Base-by-base conservation (phyloP, 1,140 invertebrate species). In the Drosophila kepulauana region DNA sequence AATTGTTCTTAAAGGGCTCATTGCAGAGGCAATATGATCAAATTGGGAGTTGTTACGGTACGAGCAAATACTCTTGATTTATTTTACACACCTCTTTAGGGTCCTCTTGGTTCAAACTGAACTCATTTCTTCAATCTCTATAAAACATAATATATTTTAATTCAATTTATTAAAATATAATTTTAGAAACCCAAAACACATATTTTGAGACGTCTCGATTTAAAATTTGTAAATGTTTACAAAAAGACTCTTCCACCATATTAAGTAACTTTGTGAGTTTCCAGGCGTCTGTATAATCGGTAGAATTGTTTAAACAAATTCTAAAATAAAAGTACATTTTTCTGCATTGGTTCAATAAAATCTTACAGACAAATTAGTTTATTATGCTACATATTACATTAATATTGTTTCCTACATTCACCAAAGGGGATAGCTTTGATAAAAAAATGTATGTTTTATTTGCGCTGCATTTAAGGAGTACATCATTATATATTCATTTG, bases 1-100 rank as follows among this genome's bases (percentile, higher is more conserved):
- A 64, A 77, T 45, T 69, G 49, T 61, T 63, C 61, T 73, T 70
- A 43, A 49, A 64, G 73, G 49, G 52, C 70, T 86, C 70, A 87
- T 87, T 82, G 79, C 11, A 41, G 48, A 33, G 67, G 46, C 59
- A 41, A 35, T 64, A 87, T 79, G 82, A 71, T 71, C 82, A 79
- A 69, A 75, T 73, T 48, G 82, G 82, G 82, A 82, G 68, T 20
- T 52, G 71, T 82, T 82, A 56, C 41, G 4, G 43, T 35, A 11
- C 35, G 11, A 25, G 28, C 13, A 15, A 35, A 13, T 4, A 35
- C 46, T 54, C 49, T 7, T 15, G n/a, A 6, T 54, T 41, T 52
- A 43, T 33, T 11, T 45, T 20, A 20, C 28, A 38, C 3, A 7
- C 20, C 5, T 54, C 35, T 54, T 3, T 13, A 52, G 11, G 1